Evolutionary conservation across 2,113 vertebrate species (phyloP), one percentile per base, ranked within the genome.

Genomic region (Addax nasomaculatus): DNA sequence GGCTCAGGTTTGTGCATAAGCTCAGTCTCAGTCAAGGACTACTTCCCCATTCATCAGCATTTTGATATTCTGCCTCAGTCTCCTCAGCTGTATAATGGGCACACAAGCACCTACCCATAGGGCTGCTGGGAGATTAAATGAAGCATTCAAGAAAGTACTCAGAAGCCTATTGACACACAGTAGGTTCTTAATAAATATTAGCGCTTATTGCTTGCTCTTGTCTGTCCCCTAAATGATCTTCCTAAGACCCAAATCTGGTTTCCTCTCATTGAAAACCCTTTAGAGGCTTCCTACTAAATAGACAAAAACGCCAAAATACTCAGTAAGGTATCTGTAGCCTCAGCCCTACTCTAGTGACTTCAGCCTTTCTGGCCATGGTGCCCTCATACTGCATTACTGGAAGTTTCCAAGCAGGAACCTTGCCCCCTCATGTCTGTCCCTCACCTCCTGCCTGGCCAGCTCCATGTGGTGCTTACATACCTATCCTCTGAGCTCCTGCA

Each of bases 301-400:
- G 60, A 33, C 14, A 85, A 88, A 67, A 85, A 11, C 0, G 9
- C 36, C 58, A 4, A 90, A 57, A 60, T 2, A 9, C 25, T 11
- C 58, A 58, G 36, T 19, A 17, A 2, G 13, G 7, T 33, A 64
- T 62, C 43, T 55, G 29, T 0, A 17, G 49, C 23, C 7, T 2
- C 7, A 29, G 12, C 36, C n/a, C 73, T 17, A 15, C 12, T 15
- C 33, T 8, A 21, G 39, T 2, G 29, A 45, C 29, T 84, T 58
- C 43, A 3, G 2, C 39, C 87, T 83, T 27, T 10, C 5, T 1
- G 49, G 67, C 29, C 7, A 9, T 0, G 1, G 19, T 3, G 25
- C 2, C 19, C 51, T 15, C 5, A 2, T 60, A 21, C 53, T n/a
- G 21, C 89, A 6, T 43, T 29, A 2, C 36, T 39, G 9, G 67